A percentile compares a stretch with the other conserved stretches of the same genome.
phyloP scores from a whole-genome alignment of 2,113 vertebrate genomes.

The Pygoscelis adeliae region DNA sequence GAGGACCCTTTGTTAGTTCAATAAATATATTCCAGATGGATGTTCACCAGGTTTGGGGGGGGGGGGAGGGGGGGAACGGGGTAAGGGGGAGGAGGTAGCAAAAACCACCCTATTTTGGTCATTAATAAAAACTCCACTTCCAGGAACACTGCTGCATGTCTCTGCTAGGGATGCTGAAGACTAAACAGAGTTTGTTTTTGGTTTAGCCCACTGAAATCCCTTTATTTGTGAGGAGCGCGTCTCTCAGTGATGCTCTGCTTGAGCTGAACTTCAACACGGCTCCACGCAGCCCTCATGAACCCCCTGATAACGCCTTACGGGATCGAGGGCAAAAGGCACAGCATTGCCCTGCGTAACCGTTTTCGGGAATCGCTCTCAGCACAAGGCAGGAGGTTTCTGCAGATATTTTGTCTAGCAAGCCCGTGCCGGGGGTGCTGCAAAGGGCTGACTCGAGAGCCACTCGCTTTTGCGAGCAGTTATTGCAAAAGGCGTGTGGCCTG shows the following conservation, averaged over 20 bases:
- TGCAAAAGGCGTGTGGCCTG: background rate
- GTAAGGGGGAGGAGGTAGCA: background rate
- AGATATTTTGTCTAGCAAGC: background rate
- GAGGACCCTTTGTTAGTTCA: background rate
- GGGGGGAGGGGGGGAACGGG: too few relatives aligned
- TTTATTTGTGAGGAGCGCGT: accelerated
- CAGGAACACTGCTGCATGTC: background rate
- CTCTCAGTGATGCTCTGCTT: background rate
- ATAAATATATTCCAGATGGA: background rate
- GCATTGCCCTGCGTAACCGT: background rate
- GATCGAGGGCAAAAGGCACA: background rate
- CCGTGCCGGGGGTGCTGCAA: background rate
- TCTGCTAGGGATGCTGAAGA: background rate
- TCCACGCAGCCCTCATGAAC: accelerated
- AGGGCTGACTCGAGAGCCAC: background rate
- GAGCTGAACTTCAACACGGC: background rate
- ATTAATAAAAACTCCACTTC: background rate
- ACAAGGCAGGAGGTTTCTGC: background rate
- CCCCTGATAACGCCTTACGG: too few relatives aligned
- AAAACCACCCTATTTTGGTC: background rate
- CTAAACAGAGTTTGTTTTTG: background rate
- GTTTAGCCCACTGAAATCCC: background rate
- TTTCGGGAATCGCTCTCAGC: background rate
- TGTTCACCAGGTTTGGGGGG: background rate
- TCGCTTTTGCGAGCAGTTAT: background rate